Conservation (phyloP, 2,113 vertebrate species). For the Indri indri region DNA sequence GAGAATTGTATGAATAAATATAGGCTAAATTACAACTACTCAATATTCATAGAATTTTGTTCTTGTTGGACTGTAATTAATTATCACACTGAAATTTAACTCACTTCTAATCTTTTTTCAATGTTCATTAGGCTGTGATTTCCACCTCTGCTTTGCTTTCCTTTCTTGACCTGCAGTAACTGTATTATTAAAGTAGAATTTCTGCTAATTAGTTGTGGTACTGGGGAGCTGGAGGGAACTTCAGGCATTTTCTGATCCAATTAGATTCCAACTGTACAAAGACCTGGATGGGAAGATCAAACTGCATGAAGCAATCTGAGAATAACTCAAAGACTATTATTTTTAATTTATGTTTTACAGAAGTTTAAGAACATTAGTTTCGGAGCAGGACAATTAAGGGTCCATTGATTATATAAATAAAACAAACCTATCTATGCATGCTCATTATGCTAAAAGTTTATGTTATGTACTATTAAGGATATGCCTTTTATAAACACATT, state of each 20-base stretch:
- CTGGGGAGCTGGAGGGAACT: neutral
- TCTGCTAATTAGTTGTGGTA: slow-evolving; percentile 63
- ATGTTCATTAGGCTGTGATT: slow-evolving; percentile 40
- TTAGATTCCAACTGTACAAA: slow-evolving; percentile 56
- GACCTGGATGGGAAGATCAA: neutral
- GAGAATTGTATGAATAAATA: slow-evolving; percentile 22
- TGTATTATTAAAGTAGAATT: slow-evolving; percentile 43
- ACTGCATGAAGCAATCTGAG: neutral
- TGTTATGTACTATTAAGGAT: neutral
- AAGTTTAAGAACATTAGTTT: neutral
- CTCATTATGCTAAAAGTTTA: slow-evolving; percentile 7
- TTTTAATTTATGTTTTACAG: slow-evolving; percentile 45
- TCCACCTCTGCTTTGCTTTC: slow-evolving; percentile 36
- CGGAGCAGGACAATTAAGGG: slow-evolving; percentile 28
- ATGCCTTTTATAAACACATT: neutral
- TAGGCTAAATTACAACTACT: slow-evolving; percentile 2
- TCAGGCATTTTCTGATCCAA: slow-evolving; percentile 9
- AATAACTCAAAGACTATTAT: slow-evolving; percentile 48
- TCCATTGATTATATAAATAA: slow-evolving; percentile 36
- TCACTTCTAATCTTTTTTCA: slow-evolving; percentile 33
- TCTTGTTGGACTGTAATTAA: slow-evolving; percentile 55
- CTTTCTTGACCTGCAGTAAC: slow-evolving; percentile 48
- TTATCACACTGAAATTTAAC: slow-evolving; percentile 57
- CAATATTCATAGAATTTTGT: slow-evolving; percentile 51
- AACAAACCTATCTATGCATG: neutral